These are phyloP conservation scores for Drosophila buzzatii DNA, from an alignment of 2,888 invertebrate species.

Conservation along the genomic window DNA sequence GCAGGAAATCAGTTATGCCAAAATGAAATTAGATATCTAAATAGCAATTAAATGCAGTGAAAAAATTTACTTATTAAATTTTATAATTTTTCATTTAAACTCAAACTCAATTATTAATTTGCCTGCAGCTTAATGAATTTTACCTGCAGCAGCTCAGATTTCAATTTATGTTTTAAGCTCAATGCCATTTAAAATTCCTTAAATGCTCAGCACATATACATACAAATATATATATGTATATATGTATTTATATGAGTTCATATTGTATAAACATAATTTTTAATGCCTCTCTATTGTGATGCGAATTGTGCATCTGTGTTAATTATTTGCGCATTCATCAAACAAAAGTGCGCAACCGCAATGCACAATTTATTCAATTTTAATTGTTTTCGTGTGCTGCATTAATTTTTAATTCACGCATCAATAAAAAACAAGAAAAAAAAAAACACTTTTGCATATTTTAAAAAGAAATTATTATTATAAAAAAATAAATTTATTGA, in stretches of 20 bases:
- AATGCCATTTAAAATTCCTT: neutral
- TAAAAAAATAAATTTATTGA: constrained; percentile 27
- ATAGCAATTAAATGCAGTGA: neutral
- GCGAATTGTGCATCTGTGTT: constrained; percentile 46
- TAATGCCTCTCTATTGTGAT: constrained; percentile 28
- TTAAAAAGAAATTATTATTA: constrained; percentile 13
- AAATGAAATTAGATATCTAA: neutral
- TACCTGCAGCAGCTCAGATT: constrained; percentile 5
- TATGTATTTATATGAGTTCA: neutral
- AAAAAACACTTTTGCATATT: neutral
- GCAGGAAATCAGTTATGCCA: neutral
- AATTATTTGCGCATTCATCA: constrained; percentile 59
- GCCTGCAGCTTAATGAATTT: constrained; percentile 17
- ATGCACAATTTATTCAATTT: constrained; percentile 55
- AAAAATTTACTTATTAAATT: neutral
- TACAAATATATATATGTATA: constrained; percentile 2
- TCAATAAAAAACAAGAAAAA: constrained; percentile 14
- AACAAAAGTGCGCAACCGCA: constrained; percentile 40
- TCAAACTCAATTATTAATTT: constrained; percentile 25
- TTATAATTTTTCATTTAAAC: constrained; percentile 15
- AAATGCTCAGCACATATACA: neutral
- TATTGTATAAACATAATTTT: neutral
- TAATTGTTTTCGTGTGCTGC: constrained; percentile 54
- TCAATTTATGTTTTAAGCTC: constrained; percentile 22
- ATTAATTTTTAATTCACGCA: constrained; percentile 35